A percentile compares a stretch with the other conserved stretches of the same genome.
Evolutionary conservation across 2,888 invertebrate species (phyloP).

Genomic region (Lissonota sp.): DNA sequence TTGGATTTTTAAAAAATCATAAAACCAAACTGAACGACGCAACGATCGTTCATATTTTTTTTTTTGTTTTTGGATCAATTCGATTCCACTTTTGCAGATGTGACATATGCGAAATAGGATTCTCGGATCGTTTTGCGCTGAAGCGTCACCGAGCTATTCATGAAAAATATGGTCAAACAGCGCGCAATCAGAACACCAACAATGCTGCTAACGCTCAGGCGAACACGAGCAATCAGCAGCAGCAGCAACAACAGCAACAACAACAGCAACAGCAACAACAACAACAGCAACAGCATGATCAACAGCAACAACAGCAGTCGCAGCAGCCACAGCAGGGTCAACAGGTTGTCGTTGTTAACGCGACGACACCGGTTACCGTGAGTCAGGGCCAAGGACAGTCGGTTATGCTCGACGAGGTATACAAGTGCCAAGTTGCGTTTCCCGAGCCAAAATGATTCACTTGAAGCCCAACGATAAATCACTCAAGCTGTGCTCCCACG

Average conservation of each 20-base stretch:
- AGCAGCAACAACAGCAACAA: slow-evolving; percentile 74
- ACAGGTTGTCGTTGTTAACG: slow-evolving; percentile 82
- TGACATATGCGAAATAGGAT: slow-evolving; percentile 94
- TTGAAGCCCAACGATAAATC: slow-evolving; percentile 56
- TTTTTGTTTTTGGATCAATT: slow-evolving; percentile 19
- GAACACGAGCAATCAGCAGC: slow-evolving; percentile 83
- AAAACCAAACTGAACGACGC: too few species aligned
- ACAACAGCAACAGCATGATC: slow-evolving; percentile 78
- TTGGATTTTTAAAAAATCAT: too few species aligned
- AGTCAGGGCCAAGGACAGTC: slow-evolving; percentile 82
- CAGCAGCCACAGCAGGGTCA: slow-evolving; percentile 78
- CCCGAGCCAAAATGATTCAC: slow-evolving; percentile 83
- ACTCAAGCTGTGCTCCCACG: slow-evolving; percentile 60
- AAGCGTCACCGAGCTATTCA: slow-evolving; percentile 95
- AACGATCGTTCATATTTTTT: too few species aligned
- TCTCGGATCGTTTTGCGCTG: slow-evolving; percentile 94
- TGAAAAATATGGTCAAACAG: slow-evolving; percentile 91
- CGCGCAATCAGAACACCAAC: slow-evolving; percentile 84
- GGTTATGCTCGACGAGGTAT: slow-evolving; percentile 83
- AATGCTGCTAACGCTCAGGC: slow-evolving; percentile 84
- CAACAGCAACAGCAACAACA: slow-evolving; percentile 73
- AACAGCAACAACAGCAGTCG: slow-evolving; percentile 76
- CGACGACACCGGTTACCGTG: slow-evolving; percentile 81
- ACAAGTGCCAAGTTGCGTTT: slow-evolving; percentile 83
- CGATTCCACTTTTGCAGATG: slow-evolving; percentile 85